Base-by-base conservation (phyloP, 2,797 vertebrate genomes). In the Ctenopoma kingsleyae region DNA sequence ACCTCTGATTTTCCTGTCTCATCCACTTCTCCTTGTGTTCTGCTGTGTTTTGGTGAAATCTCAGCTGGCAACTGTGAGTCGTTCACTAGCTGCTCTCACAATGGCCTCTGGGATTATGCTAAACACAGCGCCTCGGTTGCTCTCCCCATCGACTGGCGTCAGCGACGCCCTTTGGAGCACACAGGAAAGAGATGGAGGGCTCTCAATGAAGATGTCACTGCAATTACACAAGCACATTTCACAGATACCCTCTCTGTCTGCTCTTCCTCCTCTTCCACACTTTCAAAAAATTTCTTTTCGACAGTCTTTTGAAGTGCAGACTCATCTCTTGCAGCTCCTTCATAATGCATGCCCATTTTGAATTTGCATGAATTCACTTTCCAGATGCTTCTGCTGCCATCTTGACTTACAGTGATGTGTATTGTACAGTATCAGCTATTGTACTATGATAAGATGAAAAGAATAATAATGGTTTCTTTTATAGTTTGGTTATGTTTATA, bases 51-150 rank as follows among this genome's bases (percentile, higher is more conserved):
- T 96, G 97, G 97, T 94, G 93, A 97, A 99, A 99, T 99, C 97
- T 99, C 97, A 99, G 97, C 97, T 98, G 97, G 97, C 97, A 99
- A 99, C 97, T 98, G 97, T 99, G 97, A 98, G 97, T 92, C 91
- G 90, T 95, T 95, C 88, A 88, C 82, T 93, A 89, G 84, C 93
- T 90, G 92, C 93, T 94, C 96, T 96, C 97, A 99, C 97, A 96
- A 96, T 95, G 93, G 96, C 95, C 94, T 93, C 96, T 98, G 97
- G 95, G 97, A 96, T 98, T 97, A 95, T 96, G 95, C 95, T 98
- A 96, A 97, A 96, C 94, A 92, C 95, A 95, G 97, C 92, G 95
- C 93, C 74, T 71, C 89, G 89, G 89, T 89, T 81, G 77, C 87
- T 89, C 75, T 84, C 80, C 78, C 81, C 81, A 95, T 93, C 91